Evolutionary conservation across 2,113 vertebrate species (phyloP).

Genomic region (Tenrec ecaudatus): DNA sequence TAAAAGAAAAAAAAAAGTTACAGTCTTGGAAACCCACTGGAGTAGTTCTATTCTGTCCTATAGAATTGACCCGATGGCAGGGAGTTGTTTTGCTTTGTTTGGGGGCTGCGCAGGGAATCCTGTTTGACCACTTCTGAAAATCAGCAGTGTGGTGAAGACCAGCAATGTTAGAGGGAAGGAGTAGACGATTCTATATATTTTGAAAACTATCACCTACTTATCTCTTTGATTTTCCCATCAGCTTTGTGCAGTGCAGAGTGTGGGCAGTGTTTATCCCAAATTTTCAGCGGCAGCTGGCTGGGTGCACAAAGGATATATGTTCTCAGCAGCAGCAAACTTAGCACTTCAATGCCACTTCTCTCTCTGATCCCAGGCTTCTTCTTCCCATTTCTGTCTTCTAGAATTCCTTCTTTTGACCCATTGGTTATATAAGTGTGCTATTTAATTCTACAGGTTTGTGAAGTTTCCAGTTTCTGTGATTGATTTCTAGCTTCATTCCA

Average conservation of each 20-base stretch:
- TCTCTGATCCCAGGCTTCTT: background rate
- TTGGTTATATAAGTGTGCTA: background rate
- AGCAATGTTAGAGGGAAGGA: accelerated
- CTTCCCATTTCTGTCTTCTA: background rate
- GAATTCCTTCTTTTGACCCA: background rate
- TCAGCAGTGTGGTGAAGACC: background rate
- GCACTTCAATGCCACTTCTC: background rate
- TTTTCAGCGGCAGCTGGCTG: background rate
- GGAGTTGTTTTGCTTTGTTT: too few relatives aligned
- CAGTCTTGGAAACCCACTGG: too few relatives aligned
- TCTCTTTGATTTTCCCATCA: background rate
- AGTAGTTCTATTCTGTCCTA: too few relatives aligned
- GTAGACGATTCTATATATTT: too few relatives aligned
- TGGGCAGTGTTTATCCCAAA: background rate
- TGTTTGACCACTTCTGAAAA: background rate
- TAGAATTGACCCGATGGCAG: too few relatives aligned
- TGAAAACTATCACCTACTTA: background rate
- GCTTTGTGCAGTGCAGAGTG: accelerated
- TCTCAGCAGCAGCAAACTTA: accelerated
- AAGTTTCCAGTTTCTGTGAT: background rate
- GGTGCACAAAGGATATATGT: background rate
- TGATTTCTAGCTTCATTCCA: background rate
- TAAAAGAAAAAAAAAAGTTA: too few relatives aligned
- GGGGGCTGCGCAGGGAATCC: too few relatives aligned
- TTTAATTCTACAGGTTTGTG: background rate